Evolutionary conservation across 2,888 invertebrate species (phyloP), one percentile per base, ranked within the genome.

Genomic region (Nebria brevicollis): DNA sequence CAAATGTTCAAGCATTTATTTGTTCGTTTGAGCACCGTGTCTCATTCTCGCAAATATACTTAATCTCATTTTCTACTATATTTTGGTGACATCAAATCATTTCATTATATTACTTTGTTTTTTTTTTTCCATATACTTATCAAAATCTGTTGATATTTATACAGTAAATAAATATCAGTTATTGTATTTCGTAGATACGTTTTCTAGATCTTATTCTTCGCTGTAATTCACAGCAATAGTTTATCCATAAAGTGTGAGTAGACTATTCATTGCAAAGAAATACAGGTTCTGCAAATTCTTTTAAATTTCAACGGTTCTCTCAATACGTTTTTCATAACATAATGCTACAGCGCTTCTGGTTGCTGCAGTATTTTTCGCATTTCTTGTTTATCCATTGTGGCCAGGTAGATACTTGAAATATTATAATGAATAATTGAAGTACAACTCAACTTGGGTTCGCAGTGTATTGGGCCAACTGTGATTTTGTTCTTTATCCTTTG

Each of bases 401-500:
- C 34, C 5, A 34, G 54, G 54, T 13, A 54, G 54, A 54, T 11
- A 54, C 54, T 54, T 54, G 54, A 13, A 11, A 54, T 54, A 11
- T 11, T 54, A 54, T 54, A 54, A 54, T 54, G 54, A 54, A 54
- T 54, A 54, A 54, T 54, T 54, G 54, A 54, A 54, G 54, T 54
- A 54, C 54, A 54, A 54, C 54, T 8, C 54, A 54, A 11, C 54
- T 54, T 3, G 54, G 7, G 8, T 54, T 54, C 7, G 54, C 54
- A 7, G 54, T 7, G 7, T 13, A 54, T 54, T 54, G 54, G 54
- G 54, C 4, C 54, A 54, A 54, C 54, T 54, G 54, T 54, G 54
- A 54, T 54, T 54, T 54, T 54, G 54, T 54, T 54, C 54, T 54
- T 54, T 54, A 54, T 54, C 54, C 54, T 54, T 54, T 54, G 54